Evolutionary conservation across 2,113 vertebrate genomes (phyloP), one percentile per base, ranked within the genome.

Genomic region (Leptocoma aspasia): DNA sequence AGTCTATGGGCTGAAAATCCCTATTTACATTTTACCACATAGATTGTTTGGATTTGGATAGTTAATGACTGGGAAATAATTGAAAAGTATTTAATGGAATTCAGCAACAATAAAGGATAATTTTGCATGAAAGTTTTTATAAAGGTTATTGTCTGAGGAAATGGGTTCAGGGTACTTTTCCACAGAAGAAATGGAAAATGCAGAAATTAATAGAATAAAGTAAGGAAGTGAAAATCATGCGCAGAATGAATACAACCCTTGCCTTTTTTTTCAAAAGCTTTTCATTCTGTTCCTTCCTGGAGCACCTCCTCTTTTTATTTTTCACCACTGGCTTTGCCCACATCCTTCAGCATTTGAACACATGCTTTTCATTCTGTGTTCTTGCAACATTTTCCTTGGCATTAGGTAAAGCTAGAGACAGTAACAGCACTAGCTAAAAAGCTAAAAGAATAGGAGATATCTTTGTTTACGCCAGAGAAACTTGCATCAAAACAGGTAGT

Each of bases 41-140:
- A 86, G 39, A 73, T 66, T 97, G 82, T 93, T 97, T 95, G 61
- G 70, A 96, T 86, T 89, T 82, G 89, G 77, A 92, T 27, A 92
- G 92, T 82, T 95, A 96, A 72, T 83, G 89, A 69, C 78, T 92
- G 44, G 66, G 41, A 96, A 95, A 82, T 61, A 77, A 54, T 64
- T 68, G 65, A 61, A 42, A 89, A 92, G 22, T 93, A 63, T 82
- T 95, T 90, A 92, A 90, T 47, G 45, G 72, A 95, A 86, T 96
- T 95, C 83, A 93, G 80, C 28, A 95, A 63, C 76, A 94, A 94
- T 63, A 30, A 76, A 68, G 21, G 42, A 70, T 71, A 73, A 71
- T 83, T 83, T 94, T 81, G 33, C 42, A 56, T 82, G 50, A 42
- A 69, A 59, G 18, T 69, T 92, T 95, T 92, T 70, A 54, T 47